A percentile compares a stretch with the other conserved stretches of the same genome.
These are phyloP conservation scores for Geophilus truncorum DNA, from an alignment of 2,888 invertebrate genomes.

Conservation along the genomic window DNA sequence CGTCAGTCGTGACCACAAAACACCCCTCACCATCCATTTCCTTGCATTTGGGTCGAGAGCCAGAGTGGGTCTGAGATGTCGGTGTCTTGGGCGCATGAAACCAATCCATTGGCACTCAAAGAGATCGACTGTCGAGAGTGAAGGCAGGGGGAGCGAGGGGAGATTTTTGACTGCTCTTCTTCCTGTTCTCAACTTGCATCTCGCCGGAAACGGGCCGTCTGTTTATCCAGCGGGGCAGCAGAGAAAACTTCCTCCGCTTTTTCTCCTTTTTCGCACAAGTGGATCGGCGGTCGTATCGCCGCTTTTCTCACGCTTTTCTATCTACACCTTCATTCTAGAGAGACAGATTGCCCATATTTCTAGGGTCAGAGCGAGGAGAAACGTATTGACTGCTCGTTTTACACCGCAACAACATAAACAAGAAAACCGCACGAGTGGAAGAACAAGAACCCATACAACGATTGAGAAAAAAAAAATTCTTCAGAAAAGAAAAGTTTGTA, in stretches of 20 bases:
- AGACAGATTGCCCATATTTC: constrained; percentile 6
- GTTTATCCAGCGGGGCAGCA: not conserved
- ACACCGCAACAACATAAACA: not conserved
- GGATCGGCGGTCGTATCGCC: not conserved
- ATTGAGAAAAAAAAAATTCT: not conserved
- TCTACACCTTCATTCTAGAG: not conserved
- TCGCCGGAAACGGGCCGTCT: constrained; percentile 2
- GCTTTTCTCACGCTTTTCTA: not conserved
- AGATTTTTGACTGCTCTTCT: not conserved
- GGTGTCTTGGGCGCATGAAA: constrained; percentile 1
- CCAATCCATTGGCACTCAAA: constrained; percentile 25
- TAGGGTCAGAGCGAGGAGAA: not conserved
- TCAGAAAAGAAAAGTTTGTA: too few species aligned
- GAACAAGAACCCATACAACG: not conserved
- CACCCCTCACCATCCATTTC: not conserved
- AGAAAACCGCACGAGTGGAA: not conserved
- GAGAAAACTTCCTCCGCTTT: not conserved
- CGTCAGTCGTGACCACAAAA: not conserved
- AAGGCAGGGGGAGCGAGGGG: not conserved
- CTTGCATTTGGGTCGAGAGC: not conserved
- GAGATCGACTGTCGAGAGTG: not conserved
- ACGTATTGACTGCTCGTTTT: not conserved
- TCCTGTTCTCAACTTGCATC: constrained; percentile 27
- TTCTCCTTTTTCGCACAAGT: too few species aligned
- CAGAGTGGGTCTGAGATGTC: not conserved